Conservation (phyloP, 2,113 vertebrate species). For the Hoplias malabaricus region DNA sequence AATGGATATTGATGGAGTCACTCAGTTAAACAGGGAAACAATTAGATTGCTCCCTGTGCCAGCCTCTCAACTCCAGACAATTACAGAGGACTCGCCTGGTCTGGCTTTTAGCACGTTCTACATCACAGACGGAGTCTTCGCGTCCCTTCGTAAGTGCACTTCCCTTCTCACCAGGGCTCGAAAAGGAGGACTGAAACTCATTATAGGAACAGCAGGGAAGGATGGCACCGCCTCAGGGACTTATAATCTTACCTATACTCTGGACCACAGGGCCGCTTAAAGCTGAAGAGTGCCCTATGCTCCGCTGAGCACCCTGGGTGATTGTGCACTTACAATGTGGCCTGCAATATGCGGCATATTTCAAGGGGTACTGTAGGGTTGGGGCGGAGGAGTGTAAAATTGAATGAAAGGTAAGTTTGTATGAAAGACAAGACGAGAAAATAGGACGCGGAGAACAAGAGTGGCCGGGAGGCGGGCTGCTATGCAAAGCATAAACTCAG, state of each 20-base stretch:
- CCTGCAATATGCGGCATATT: neutral
- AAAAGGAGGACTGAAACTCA: slow-evolving; percentile 36
- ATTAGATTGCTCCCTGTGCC: slow-evolving; percentile 38
- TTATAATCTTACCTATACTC: slow-evolving; percentile 5
- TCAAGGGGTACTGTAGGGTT: neutral
- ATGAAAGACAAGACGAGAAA: slow-evolving; percentile 36
- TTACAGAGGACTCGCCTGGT: slow-evolving; percentile 20
- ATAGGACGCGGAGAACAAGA: slow-evolving; percentile 23
- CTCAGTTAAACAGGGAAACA: slow-evolving; percentile 52
- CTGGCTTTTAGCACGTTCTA: slow-evolving; percentile 27
- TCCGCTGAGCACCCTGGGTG: neutral
- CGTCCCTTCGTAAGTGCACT: slow-evolving; percentile 18
- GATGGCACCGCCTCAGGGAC: slow-evolving; percentile 30
- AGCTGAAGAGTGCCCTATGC: slow-evolving; percentile 1
- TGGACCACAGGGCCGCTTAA: neutral
- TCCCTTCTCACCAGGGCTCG: slow-evolving; percentile 30
- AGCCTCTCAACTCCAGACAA: slow-evolving; percentile 39
- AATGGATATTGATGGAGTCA: slow-evolving; percentile 55
- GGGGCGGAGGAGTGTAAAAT: neutral
- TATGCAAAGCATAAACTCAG: slow-evolving; percentile 23
- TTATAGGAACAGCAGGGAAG: slow-evolving; percentile 25
- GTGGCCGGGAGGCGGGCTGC: slow-evolving; percentile 18
- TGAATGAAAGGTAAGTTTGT: neutral
- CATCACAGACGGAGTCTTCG: slow-evolving; percentile 1
- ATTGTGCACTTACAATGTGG: neutral